Evolutionary conservation across 2,888 invertebrate genomes (phyloP), one percentile per base, ranked within the genome.

Genomic region (Torymus tubicola): DNA sequence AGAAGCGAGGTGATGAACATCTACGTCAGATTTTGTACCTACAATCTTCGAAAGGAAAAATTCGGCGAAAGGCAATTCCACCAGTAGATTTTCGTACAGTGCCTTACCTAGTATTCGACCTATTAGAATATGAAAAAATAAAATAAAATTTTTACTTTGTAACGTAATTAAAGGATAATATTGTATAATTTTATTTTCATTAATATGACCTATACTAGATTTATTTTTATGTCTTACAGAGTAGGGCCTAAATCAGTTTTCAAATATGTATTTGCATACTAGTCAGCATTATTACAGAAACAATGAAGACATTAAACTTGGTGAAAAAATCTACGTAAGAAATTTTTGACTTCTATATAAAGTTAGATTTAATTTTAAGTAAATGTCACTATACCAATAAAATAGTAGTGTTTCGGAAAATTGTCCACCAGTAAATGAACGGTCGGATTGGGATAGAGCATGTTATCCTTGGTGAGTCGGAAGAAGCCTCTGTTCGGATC

Each of bases 401-500:
- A 99, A 91, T 94, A 98, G 89, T 97, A 99, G 91, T 99, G 99
- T 87, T 96, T 95, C 0, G 94, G 94, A 87, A 95, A 98, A 89
- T 98, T 96, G 50, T 96, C 95, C 58, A 96, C 94, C n/a, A 98
- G 91, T 78, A 98, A 92, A 85, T 95, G 94, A 4, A 98, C 97
- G 70, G 96, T 96, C 0, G 99, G 99, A 91, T 99, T 99, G 0
- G 99, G 99, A 91, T 99, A 99, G 57, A 99, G 92, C 91, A 97
- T 95, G 89, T 98, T 96, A 90, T 99, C 98, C 82, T 95, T 95
- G 4, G 98, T 98, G 53, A 97, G 91, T 79, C 93, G 92, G 89
- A 98, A 98, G 89, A 99, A 95, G 0, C 99, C 99, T 75, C 99
- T 93, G 90, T 98, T 98, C 0, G 99, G 98, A 92, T 99, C 98